Percentiles rank a stretch among this genome's conserved stretches.
phyloP scores from a whole-genome alignment of 2,797 vertebrate genomes.

The Parotocinclus haroldoi region DNA sequence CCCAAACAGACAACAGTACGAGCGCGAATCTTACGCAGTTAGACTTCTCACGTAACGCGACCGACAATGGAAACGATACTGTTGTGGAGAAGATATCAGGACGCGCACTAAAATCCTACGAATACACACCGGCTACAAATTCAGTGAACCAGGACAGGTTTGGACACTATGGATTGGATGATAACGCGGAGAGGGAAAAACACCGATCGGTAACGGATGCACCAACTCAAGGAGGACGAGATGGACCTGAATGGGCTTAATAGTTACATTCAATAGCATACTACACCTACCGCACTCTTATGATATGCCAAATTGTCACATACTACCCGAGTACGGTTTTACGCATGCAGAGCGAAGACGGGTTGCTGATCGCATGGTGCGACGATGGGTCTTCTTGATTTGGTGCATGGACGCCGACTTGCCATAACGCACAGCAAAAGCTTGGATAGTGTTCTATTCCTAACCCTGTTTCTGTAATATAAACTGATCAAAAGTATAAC shows the following conservation, averaged over 20 bases:
- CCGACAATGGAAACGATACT: neutral
- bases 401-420: slow-evolving; percentile 26
- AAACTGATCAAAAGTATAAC: slow-evolving; percentile 6
- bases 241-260: neutral
- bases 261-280: neutral
- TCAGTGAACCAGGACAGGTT: neutral
- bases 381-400: neutral
- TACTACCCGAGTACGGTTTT: too few relatives aligned
- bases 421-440: slow-evolving; percentile 5
- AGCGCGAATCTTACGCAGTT: slow-evolving; percentile 66
- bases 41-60: slow-evolving; percentile 48
- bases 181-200: neutral
- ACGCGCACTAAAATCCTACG: neutral
- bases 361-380: neutral
- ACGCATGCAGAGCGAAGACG: too few relatives aligned
- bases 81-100: neutral
- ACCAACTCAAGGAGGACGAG: slow-evolving; percentile 2
- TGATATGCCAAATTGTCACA: too few relatives aligned
- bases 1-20: slow-evolving; percentile 58
- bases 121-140: neutral
- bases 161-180: slow-evolving; percentile 1
- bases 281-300: neutral
- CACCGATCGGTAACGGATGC: neutral
- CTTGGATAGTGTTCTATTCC: slow-evolving; percentile 29
- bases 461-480: slow-evolving; percentile 15